These are phyloP conservation scores for Stenchaetothrips biformis DNA, from an alignment of 2,888 invertebrate species.

Conservation along the genomic window DNA sequence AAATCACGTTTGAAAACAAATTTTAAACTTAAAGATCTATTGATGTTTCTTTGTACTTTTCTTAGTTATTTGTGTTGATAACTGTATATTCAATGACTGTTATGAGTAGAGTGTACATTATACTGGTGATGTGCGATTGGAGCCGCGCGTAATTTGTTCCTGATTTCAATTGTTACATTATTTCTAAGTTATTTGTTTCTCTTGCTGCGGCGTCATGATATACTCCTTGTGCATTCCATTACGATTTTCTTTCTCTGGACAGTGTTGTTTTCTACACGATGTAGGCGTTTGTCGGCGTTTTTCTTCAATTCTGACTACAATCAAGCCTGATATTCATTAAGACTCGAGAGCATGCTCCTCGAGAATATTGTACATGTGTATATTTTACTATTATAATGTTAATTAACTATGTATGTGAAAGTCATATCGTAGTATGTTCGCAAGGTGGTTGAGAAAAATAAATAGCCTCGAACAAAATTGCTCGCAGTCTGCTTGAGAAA, in stretches of 20 bases:
- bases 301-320: slow-evolving; percentile 17
- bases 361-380: slow-evolving; percentile 25
- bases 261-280: background rate
- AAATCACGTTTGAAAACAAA: slow-evolving; percentile 21
- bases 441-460: slow-evolving; percentile 6
- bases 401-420: slow-evolving; percentile 23
- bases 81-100: slow-evolving; percentile 25
- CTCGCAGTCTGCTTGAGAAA: background rate
- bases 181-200: background rate
- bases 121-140: background rate
- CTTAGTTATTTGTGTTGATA: slow-evolving; percentile 24
- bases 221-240: background rate
- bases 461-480: slow-evolving; percentile 1
- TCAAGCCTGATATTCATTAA: slow-evolving; percentile 25
- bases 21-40: background rate
- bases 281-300: slow-evolving; percentile 15
- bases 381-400: slow-evolving; percentile 25
- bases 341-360: slow-evolving; percentile 7
- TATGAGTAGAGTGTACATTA: slow-evolving; percentile 24
- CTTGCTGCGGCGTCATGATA: background rate
- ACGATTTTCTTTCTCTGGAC: background rate
- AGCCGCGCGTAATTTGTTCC: slow-evolving; percentile 15
- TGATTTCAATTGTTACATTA: slow-evolving; percentile 11
- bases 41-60: slow-evolving; percentile 24
- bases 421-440: slow-evolving; percentile 24